Conservation (phyloP, 1,140 invertebrate species). For the Dolichoris vasculosae region DNA sequence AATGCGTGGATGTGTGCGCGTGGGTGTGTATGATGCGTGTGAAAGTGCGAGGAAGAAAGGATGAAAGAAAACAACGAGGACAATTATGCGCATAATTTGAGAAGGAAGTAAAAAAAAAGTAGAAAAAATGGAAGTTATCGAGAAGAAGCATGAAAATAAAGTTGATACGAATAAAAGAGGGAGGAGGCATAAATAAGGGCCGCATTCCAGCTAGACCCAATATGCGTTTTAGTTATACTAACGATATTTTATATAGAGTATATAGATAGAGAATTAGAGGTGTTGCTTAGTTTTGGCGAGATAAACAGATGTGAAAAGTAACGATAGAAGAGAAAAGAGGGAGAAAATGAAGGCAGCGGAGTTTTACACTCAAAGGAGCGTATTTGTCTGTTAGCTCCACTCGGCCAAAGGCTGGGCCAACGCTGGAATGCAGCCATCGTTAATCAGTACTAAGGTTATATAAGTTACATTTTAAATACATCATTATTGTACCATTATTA, state of each 20-base stretch:
- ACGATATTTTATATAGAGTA: constrained; percentile 76
- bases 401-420: constrained; percentile 72
- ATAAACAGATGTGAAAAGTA: constrained; percentile 38
- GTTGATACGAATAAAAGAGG: constrained; percentile 48
- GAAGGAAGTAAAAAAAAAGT: constrained; percentile 32
- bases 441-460: constrained; percentile 74
- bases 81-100: constrained; percentile 25
- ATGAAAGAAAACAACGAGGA: constrained; percentile 51
- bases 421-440: constrained; percentile 74
- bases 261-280: constrained; percentile 74
- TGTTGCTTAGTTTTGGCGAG: constrained; percentile 64
- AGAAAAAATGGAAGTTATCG: constrained; percentile 40
- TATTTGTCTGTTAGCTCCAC: constrained; percentile 76
- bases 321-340: constrained; percentile 25
- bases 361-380: constrained; percentile 71
- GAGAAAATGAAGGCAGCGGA: constrained; percentile 54
- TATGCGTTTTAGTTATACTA: constrained; percentile 75
- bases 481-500: constrained; percentile 73
- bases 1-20: neutral
- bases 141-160: constrained; percentile 56
- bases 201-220: constrained; percentile 74
- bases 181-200: constrained; percentile 67
- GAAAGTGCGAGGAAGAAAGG: constrained; percentile 54
- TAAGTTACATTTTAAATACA: constrained; percentile 74
- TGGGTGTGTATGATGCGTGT: neutral